Evolutionary conservation across 2,113 vertebrate species (phyloP), one percentile per base, ranked within the genome.

Genomic region (Semnornis frantzii): DNA sequence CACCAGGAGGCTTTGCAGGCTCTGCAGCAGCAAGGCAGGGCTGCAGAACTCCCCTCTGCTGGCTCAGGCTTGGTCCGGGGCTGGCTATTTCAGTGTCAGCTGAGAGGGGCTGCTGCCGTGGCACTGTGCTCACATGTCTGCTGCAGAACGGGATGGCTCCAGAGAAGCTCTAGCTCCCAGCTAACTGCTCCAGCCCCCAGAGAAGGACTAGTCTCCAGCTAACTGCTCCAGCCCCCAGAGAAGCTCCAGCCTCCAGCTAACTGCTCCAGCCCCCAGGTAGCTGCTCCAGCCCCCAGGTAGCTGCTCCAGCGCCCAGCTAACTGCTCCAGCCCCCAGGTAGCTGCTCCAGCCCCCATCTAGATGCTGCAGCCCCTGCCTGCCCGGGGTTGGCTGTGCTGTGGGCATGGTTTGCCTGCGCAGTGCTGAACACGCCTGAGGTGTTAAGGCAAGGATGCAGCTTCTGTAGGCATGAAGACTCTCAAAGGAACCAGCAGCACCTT

Each of bases 391-490:
- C 69, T 54, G 59, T 94, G 83, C 72, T 85, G 83, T 37, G 80
- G 93, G 89, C 92, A 94, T 97, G 96, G 97, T 97, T 95, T 94
- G 90, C 97, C 94, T 66, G 89, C 92, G 94, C 65, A 92, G 94
- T 81, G 93, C 82, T 72, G 73, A 79, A 96, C 93, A 96, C 95
- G 96, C 97, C 96, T 90, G 95, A 97, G 97, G 97, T 97, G 95
- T 97, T 97, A 97, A 96, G 97, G 96, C 96, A 97, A 97, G 95
- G 97, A 96, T 97, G 94, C 76, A 1, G 94, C 98, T 97, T 97
- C 95, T 97, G 85, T 95, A 96, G 97, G 95, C 94, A 96, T 44
- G 93, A 97, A 96, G 94, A 87, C 74, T 83, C 94, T 90, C 92
- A 97, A 96, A 97, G 95, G 97, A 98, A 97, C 95, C 95, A 95